Evolutionary conservation across 2,113 vertebrate species (phyloP), one percentile per base, ranked within the genome.

Genomic region (Emydocephalus ijimae): DNA sequence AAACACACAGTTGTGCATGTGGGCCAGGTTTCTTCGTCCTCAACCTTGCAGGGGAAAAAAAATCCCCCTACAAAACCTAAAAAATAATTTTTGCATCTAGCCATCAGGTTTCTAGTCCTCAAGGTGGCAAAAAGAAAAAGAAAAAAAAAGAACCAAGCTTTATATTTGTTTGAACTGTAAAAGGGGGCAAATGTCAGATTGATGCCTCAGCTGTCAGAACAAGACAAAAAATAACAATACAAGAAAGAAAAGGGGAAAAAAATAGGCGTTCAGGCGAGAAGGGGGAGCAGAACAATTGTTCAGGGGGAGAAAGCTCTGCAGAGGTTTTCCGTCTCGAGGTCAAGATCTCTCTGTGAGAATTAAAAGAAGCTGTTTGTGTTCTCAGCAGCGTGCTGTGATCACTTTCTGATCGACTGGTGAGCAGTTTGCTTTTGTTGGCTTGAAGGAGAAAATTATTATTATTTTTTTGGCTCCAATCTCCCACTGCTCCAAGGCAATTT

Each of bases 281-380:
- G 23, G 23, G 48, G 57, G 57, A 59, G 6, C 23, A 0, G 23
- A 59, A 59, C 2, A 2, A 8, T 26, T 59, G 7, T 26, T 59
- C 57, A 74, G 90, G 23, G 4, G 4, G 48, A 92, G 92, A 92
- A 95, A 81, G 52, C 91, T 50, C 52, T 0, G 23, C 50, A 86
- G 87, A 90, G 48, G 3, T 0, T 59, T 91, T n/a, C 43, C 93
- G 95, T 93, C 7, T 81, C 55, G 18, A 57, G 95, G 91, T 93
- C 91, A 94, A 69, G 94, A 88, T 48, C 6, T 92, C 93, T 91
- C 94, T 24, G 11, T 7, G 93, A 91, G 96, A 95, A 94, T 91
- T 91, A 90, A 93, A 91, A 95, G 21, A 94, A 96, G 94, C 96
- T 96, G 95, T 91, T 94, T 91, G 93, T 94, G 95, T 92, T 69